phyloP scores from a whole-genome alignment of 2,888 invertebrate species.

The Cataglyphis altisquamis region DNA sequence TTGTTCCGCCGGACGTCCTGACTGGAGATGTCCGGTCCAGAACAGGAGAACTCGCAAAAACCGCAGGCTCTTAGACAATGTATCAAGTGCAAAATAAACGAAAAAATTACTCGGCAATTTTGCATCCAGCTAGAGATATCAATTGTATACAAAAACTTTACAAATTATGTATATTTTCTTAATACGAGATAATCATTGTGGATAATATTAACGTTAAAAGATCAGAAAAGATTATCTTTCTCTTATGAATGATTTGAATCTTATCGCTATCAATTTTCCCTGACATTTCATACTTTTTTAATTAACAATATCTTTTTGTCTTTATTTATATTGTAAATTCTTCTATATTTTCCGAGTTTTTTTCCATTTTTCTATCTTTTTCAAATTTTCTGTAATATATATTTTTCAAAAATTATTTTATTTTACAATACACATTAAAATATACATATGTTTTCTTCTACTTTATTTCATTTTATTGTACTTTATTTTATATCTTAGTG shows the following conservation, averaged over 20 bases:
- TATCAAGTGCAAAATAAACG: background rate
- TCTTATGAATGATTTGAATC: background rate
- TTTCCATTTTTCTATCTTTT: background rate
- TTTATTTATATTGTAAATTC: background rate
- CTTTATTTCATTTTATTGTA: background rate
- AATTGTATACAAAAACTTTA: background rate
- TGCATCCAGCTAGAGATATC: background rate
- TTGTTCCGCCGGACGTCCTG: conserved; percentile 34
- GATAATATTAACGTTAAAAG: background rate
- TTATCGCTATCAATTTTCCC: background rate
- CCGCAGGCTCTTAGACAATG: conserved; percentile 47
- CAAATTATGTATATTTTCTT: background rate
- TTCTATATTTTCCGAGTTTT: background rate
- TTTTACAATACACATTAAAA: background rate
- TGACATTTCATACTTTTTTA: background rate
- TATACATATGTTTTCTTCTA: background rate
- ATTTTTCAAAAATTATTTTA: background rate
- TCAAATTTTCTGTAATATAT: background rate
- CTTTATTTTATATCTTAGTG: background rate
- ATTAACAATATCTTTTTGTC: background rate
- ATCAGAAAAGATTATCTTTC: background rate
- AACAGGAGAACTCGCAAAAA: conserved; percentile 23
- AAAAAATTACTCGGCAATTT: conserved; percentile 27
- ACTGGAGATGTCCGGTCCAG: conserved; percentile 54
- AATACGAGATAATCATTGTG: background rate